Evolutionary conservation across 1,140 invertebrate genomes (phyloP), one percentile per base, ranked within the genome.

Genomic region (Hermetia illucens): DNA sequence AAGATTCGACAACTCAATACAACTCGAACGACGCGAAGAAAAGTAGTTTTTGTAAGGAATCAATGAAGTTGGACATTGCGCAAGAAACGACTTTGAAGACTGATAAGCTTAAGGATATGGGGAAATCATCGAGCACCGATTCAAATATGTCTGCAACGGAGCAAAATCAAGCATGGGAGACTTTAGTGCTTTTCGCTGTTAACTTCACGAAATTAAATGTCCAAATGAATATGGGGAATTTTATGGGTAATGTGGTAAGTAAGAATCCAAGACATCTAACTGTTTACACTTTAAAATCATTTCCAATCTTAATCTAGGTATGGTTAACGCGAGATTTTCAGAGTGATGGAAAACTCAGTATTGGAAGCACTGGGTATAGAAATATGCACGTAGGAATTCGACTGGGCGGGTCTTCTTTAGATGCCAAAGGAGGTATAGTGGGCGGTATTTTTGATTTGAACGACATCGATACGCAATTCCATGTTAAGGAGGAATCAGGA

Each of bases 161-260:
- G 10, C 53, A 56, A 38, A 60, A 57, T 45, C 58, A 60, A 27
- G 76, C 80, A 15, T 97, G 92, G 93, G 89, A 96, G 63, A 96
- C 92, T 3, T 63, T 96, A 12, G 91, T 97, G 2, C 63, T 97
- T 21, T 94, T 96, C 68, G 88, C 89, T 2, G 79, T 97, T 9
- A 96, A 95, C 65, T 88, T 97, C 50, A 92, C 89, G 4, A 79
- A 84, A 47, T 66, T 97, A 17, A 93, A 95, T 61, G 84, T 97
- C 13, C 88, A 94, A 51, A 95, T 97, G 84, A 96, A 96, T 62
- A 98, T 98, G 88, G 90, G 91, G 15, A 97, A 96, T 58, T 91
- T 96, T 1, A 96, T 96, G 87, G 93, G 93, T 16, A 95, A 95
- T 58, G 91, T 94, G 22, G 73, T 83, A 63, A 64, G 71, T 66